Base-by-base conservation (phyloP, 1,140 invertebrate genomes). In the Spodoptera litura region DNA sequence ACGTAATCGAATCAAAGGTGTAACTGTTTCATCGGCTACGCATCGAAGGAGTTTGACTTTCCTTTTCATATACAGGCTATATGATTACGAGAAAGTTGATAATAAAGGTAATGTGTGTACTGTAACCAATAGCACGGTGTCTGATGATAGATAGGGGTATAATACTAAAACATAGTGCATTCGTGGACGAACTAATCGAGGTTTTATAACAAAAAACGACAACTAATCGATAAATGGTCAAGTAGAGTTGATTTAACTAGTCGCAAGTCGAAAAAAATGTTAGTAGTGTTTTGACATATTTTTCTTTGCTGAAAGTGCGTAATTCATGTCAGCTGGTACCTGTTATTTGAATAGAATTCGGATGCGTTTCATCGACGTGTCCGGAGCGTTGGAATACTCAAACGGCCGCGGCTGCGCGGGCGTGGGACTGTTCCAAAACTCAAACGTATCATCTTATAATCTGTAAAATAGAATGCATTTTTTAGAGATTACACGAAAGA, bases 221-320 rank as follows among this genome's bases (percentile, higher is more conserved):
- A 88, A 88, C 87, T 91, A 90, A 92, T 90, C 87, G 89, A 91
- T 92, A 87, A 91, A 93, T 93, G 93, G 93, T 94, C 91, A 89
- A 92, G 93, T 94, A 94, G 93, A 94, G 93, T 94, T 94, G 92
- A 94, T 94, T 95, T 94, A 90, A 93, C 92, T 95, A 95, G 94
- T 95, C 91, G 94, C 94, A 94, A 94, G 92, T 91, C 91, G 90
- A 92, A 92, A 91, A 61, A 91, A 95, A 93, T 91, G 90, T 91
- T 93, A 85, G 92, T 95, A 95, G 94, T 94, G 94, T 95, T 95
- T 95, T 95, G 94, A 95, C 94, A 94, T 94, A 93, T 94, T 95
- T 95, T 95, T 95, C 94, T 95, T 95, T 95, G 94, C 94, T 95
- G 94, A 94, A 94, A 95, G 94, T 95, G 93, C 94, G 94, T 95